Conservation (phyloP, 2,797 vertebrate species). For the Ceyx erithaca region DNA sequence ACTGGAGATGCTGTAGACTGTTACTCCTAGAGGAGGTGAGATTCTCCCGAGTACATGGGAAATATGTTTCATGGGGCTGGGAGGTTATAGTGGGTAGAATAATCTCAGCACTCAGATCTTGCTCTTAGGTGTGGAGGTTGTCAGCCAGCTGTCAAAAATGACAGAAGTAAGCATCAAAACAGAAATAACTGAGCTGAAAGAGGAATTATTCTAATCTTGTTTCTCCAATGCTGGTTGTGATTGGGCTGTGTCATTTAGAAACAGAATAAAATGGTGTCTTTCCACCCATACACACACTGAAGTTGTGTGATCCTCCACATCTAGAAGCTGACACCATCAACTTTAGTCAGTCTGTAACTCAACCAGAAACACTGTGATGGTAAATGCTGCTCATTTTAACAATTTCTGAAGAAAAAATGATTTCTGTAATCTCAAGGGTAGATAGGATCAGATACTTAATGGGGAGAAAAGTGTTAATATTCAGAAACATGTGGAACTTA, state of each 20-base stretch:
- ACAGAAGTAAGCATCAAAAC: not conserved
- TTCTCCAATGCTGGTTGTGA: not conserved
- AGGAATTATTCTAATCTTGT: not conserved
- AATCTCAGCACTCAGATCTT: not conserved
- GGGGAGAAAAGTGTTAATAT: not conserved
- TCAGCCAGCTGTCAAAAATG: not conserved
- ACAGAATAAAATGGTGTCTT: not conserved
- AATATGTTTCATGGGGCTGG: not conserved
- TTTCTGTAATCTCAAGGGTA: not conserved
- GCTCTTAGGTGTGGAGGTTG: not conserved
- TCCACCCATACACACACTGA: fast-evolving
- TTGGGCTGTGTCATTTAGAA: not conserved
- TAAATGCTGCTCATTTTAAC: not conserved
- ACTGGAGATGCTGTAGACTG: not conserved
- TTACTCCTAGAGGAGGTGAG: not conserved
- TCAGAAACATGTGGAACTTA: not conserved
- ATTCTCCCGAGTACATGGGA: not conserved
- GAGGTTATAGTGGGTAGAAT: not conserved
- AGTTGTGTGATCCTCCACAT: not conserved
- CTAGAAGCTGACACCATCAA: not conserved
- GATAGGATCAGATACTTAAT: not conserved
- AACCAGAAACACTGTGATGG: not conserved
- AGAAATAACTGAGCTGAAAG: not conserved
- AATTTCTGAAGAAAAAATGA: not conserved
- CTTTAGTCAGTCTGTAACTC: not conserved